Evolutionary conservation across 2,797 vertebrate genomes (phyloP).

Genomic region (Perodicticus potto): DNA sequence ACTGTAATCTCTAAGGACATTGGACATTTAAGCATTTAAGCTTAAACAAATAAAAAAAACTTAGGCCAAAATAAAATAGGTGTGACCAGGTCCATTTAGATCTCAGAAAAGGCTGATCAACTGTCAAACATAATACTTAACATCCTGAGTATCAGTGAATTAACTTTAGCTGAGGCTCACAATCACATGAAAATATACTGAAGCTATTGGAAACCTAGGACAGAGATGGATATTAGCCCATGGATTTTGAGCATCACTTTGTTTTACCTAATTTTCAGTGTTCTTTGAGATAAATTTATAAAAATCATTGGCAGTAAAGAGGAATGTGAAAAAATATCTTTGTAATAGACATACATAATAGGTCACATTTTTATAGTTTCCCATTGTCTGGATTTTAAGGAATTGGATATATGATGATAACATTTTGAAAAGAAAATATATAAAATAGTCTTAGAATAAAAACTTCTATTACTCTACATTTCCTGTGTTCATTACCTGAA

Average conservation of each 20-base stretch:
- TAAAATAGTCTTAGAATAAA: conserved; percentile 52
- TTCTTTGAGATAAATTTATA: conserved; percentile 49
- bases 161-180: conserved; percentile 3
- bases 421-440: conserved; percentile 53
- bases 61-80: conserved; percentile 49
- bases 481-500: background rate
- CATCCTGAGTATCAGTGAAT: conserved; percentile 11
- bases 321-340: conserved; percentile 27
- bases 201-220: conserved; percentile 3
- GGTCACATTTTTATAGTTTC: conserved; percentile 33
- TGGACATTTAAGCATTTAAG: conserved; percentile 3
- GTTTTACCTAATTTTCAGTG: conserved; percentile 28
- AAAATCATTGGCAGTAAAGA: conserved; percentile 52
- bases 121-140: conserved; percentile 50
- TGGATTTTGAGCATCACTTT: conserved; percentile 22
- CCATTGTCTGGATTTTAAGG: conserved; percentile 15
- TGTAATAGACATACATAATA: background rate
- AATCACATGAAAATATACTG: conserved; percentile 48
- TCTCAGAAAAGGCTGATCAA: conserved; percentile 17
- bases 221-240: conserved; percentile 13
- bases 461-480: background rate
- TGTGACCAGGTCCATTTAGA: conserved; percentile 47
- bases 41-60: conserved; percentile 63
- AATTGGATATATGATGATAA: conserved; percentile 9
- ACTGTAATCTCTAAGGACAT: conserved; percentile 26